These are phyloP conservation scores for Murina feae DNA, from an alignment of 2,113 vertebrate species.

Conservation along the genomic window DNA sequence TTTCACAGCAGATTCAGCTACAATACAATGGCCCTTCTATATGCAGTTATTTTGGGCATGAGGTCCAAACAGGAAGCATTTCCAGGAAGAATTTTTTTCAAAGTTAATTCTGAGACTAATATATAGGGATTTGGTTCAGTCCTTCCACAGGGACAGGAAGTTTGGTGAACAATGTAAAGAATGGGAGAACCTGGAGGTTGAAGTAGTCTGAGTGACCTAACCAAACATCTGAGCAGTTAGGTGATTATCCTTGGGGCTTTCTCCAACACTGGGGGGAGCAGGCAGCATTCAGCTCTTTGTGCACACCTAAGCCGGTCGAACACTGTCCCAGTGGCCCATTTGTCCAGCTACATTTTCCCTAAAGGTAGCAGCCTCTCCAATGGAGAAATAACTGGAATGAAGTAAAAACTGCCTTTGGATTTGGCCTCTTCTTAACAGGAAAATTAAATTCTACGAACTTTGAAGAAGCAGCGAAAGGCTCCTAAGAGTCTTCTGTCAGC, in stretches of 20 bases:
- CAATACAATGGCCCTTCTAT: not conserved
- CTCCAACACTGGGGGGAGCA: fast-evolving
- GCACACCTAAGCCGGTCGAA: not conserved
- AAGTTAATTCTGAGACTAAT: not conserved
- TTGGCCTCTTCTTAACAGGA: not conserved
- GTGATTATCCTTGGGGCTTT: not conserved
- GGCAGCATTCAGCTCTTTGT: not conserved
- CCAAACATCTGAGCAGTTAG: not conserved
- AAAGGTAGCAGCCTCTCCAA: not conserved
- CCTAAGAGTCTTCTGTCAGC: not conserved
- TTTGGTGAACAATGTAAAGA: not conserved
- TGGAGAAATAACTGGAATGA: not conserved
- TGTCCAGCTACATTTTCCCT: not conserved
- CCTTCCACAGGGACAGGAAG: not conserved
- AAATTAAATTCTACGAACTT: constrained; percentile 20
- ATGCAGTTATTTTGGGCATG: not conserved
- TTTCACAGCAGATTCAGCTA: not conserved
- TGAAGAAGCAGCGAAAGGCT: not conserved
- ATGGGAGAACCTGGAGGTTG: not conserved
- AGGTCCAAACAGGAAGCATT: not conserved
- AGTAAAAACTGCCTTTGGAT: not conserved
- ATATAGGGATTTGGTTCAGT: not conserved
- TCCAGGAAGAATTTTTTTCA: constrained; percentile 2
- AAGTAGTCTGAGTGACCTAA: not conserved
- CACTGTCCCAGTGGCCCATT: not conserved